Evolutionary conservation across 64 coral and sea anemone species (phyloP), one percentile per base, ranked within the genome.

Genomic region (Astreopora myriophthalma): DNA sequence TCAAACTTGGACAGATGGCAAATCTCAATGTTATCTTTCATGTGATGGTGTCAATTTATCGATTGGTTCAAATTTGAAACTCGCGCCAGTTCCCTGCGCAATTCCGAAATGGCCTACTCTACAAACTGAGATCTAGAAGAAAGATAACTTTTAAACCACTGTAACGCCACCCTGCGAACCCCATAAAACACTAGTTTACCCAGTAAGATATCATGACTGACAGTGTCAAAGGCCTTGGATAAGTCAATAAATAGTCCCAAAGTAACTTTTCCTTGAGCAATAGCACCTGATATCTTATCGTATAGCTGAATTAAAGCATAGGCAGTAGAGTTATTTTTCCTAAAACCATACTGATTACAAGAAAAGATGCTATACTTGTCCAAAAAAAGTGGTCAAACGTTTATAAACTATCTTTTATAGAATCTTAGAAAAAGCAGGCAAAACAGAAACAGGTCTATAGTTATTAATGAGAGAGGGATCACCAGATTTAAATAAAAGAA

Each of bases 201-300:
- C 33, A 89, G 36, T 46, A 89, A 51, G 5, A 76, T 58, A 8
- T 34, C 23, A 22, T 73, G 85, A 49, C 72, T 87, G 2, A 88
- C 86, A 26, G 85, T 87, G 51, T 87, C 85, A 85, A 85, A 85
- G n/a, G 82, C 82, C 67, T 85, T 85, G n/a, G 67, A 74, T 74
- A 88, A 52, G 48, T 88, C 86, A 88, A 88, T 55, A 74, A 88
- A 87, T 57, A 89, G n/a, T 31, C 22, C 71, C 29, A 77, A 22
- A 57, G 87, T 36, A 61, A 89, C n/a, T 60, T 89, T 34, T 6
- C 31, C 31, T 33, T 61, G 0, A 11, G 76, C 87, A 34, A 77
- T 62, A 33, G 71, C 87, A 63, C 1, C 22, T 2, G 73, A 76
- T 11, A 79, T 14, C 25, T 79, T 67, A 39, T 79, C 37, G 11